These are phyloP conservation scores for Meleagris gallopavo DNA, from an alignment of 2,113 vertebrate species.

Conservation along the genomic window DNA sequence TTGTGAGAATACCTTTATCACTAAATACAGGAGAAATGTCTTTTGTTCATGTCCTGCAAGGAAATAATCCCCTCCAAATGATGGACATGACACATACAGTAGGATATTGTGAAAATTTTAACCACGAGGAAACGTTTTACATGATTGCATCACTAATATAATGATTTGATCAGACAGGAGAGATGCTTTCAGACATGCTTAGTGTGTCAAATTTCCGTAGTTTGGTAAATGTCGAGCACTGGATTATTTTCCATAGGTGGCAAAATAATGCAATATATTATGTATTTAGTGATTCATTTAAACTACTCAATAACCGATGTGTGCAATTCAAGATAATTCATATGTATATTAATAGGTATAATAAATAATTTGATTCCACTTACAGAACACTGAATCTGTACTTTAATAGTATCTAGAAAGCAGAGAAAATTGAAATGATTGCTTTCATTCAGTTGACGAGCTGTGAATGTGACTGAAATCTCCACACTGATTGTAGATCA, in stretches of 20 bases:
- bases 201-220: slow-evolving; percentile 42
- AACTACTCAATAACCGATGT: background rate
- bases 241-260: slow-evolving; percentile 10
- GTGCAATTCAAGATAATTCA: slow-evolving; percentile 41
- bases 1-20: background rate
- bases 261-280: slow-evolving; percentile 54
- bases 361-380: slow-evolving; percentile 56
- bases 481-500: slow-evolving; percentile 57
- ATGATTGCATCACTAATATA: slow-evolving; percentile 43
- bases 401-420: slow-evolving; percentile 32
- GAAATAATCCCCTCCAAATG: background rate
- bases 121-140: slow-evolving; percentile 13
- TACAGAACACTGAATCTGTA: slow-evolving; percentile 4
- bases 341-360: slow-evolving; percentile 61
- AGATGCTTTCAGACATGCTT: slow-evolving; percentile 21
- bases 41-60: background rate
- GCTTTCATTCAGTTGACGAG: slow-evolving; percentile 61
- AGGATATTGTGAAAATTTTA: slow-evolving; percentile 46
- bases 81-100: slow-evolving; percentile 12
- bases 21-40: background rate
- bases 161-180: slow-evolving; percentile 37
- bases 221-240: slow-evolving; percentile 21
- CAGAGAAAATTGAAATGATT: slow-evolving; percentile 59
- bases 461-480: slow-evolving; percentile 58
- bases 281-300: background rate